Base-by-base conservation (phyloP, 1,140 invertebrate species). In the Macrotrachela quadricornifera region DNA sequence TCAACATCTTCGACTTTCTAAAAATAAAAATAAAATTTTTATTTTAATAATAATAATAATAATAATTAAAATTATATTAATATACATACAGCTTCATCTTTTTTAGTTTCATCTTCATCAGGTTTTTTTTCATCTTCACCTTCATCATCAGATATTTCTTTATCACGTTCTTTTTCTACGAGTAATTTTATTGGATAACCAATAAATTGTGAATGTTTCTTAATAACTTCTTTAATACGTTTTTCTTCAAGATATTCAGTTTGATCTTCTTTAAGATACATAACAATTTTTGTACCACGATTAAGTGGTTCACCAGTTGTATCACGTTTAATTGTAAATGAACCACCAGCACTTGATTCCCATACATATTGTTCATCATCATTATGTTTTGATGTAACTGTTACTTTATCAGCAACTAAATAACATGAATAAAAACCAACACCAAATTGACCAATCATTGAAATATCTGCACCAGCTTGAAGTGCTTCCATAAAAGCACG, bases 121-220 rank as follows among this genome's bases (percentile, higher is more conserved):
- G 49, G 60, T 44, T 69, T 67, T 48, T 65, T 62, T 56, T 59
- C 56, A 15, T 58, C 54, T 18, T 66, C 68, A 49, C 69, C 70
- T 58, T 70, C 70, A 59, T 71, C 70, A 40, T 57, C 56, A 15
- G 81, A 83, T 10, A 92, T 72, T 71, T 92, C 87, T 77, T 95
- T 92, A 60, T 95, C 67, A 36, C 69, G 55, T 50, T 72, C 69
- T 52, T 71, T 71, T 57, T 71, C 67, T n/a, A 70, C 65, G 40
- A 64, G 61, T 51, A 97, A 72, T 65, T 91, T 91, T 70, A 97
- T 97, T 4, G 92, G 91, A 68, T 96, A 97, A 39, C 88, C 88
- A 72, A 97, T 97, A 70, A 97, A 97, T 71, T 97, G 90, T 9
- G 86, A 92, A 71, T 97, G 90, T 63, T 97, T 97, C 77, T 94